Base-by-base conservation (phyloP, 2,797 vertebrate species). In the Mastacembelus armatus region DNA sequence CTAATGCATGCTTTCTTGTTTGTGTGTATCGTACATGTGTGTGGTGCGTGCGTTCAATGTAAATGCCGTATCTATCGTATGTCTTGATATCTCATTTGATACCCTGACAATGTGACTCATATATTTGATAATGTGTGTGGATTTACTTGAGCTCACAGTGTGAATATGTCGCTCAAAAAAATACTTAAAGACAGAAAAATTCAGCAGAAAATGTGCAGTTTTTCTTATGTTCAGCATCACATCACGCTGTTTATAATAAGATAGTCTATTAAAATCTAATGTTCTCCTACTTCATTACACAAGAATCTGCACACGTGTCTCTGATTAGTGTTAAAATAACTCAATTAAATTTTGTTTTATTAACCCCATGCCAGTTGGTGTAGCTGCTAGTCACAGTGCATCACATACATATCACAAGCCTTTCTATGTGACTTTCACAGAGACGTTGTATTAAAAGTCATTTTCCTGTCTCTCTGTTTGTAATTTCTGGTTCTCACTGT, bases 381-480 rank as follows among this genome's bases (percentile, higher is more conserved):
- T 61, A 71, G 51, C 62, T 67, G 38, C 62, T 33, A 52, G 27
- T 73, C 70, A 63, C 76, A 84, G 79, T 16, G 66, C 75, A 66
- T 74, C 67, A 74, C 77, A 61, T 67, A 59, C 58, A 69, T 52
- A 83, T 76, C 84, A 71, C 66, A 74, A 84, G 67, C 78, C 67
- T 86, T 81, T 87, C 74, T 92, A 89, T 91, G 92, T 93, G 80
- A 91, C 76, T 89, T 90, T 92, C 91, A 76, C 79, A 60, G 83
- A 89, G 78, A 91, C 81, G 78, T 89, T 87, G 85, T 92, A 91
- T 88, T 92, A 93, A 92, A 92, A 90, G 89, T 92, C 92, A 94
- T 92, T 92, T 91, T 88, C 89, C 86, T 93, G 91, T 94, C 91
- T 94, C 89, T 80, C 85, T 86, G 87, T 92, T 80, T 91, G 94